Percentiles rank a stretch among this genome's conserved stretches.
These are phyloP conservation scores for Thymallus thymallus DNA, from an alignment of 2,113 vertebrate species.

Conservation along the genomic window DNA sequence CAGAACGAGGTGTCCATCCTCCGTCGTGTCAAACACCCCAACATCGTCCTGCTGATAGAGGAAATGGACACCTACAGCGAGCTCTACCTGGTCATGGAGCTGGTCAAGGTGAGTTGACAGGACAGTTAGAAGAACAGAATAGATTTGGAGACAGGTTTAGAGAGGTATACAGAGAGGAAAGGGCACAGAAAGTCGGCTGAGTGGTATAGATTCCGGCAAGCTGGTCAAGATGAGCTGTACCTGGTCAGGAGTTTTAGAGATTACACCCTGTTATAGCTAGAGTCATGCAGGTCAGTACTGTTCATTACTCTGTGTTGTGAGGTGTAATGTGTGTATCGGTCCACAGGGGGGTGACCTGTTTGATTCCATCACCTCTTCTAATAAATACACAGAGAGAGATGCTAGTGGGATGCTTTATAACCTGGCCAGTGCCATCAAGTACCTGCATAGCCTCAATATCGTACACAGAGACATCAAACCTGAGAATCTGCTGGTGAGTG, in stretches of 20 bases:
- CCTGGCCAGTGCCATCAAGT: conserved; percentile 94
- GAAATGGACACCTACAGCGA: conserved; percentile 94
- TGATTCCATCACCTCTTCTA: conserved; percentile 95
- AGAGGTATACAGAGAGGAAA: no score
- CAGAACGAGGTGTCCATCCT: conserved; percentile 97
- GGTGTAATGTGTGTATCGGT: conserved; percentile 34
- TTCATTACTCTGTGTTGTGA: no score
- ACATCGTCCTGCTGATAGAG: conserved; percentile 95
- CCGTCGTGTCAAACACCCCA: conserved; percentile 94
- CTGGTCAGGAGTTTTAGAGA: no score
- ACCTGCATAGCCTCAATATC: conserved; percentile 94
- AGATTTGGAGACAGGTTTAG: no score
- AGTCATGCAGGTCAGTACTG: no score
- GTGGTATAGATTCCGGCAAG: no score
- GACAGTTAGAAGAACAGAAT: no score
- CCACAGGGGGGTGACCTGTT: conserved; percentile 96
- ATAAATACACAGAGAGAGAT: conserved; percentile 96
- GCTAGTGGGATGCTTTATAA: conserved; percentile 97
- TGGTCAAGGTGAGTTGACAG: conserved; percentile 84
- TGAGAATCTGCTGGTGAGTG: conserved; percentile 92
- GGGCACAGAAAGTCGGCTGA: no score
- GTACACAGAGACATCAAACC: conserved; percentile 98
- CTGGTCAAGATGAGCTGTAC: no score
- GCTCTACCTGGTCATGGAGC: conserved; percentile 96
- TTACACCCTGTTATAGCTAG: no score